A percentile compares a stretch with the other conserved stretches of the same genome.
phyloP scores from a whole-genome alignment of 2,797 vertebrate species.

The Peromyscus attwateri region DNA sequence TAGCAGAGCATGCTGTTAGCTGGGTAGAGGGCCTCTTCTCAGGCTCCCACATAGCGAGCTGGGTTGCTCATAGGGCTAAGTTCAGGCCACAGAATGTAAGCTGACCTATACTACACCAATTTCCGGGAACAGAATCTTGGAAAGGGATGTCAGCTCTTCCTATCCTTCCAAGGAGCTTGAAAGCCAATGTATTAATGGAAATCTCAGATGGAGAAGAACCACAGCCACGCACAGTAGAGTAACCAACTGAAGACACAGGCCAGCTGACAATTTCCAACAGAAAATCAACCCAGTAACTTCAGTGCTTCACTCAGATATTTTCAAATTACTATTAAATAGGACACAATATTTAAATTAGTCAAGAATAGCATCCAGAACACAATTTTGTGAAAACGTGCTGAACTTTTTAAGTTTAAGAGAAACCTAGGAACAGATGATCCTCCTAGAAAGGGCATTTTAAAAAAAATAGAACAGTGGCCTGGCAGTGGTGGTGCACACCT shows the following conservation, averaged over 20 bases:
- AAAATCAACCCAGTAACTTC: neutral
- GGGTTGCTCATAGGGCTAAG: neutral
- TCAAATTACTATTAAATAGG: constrained; percentile 54
- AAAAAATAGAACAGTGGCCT: neutral
- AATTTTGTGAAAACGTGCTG: neutral
- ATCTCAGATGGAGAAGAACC: neutral
- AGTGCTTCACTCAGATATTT: neutral
- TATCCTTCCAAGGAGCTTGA: neutral
- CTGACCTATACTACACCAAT: neutral
- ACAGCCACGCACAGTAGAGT: neutral
- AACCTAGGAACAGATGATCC: constrained; percentile 25
- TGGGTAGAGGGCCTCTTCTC: neutral
- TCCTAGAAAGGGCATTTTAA: neutral
- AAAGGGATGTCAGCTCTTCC: neutral
- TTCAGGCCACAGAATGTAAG: neutral
- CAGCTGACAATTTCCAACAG: neutral
- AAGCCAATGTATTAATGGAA: neutral
- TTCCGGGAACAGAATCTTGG: neutral
- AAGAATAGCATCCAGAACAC: constrained; percentile 18
- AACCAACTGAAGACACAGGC: neutral
- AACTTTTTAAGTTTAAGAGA: constrained; percentile 15
- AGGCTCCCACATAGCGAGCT: neutral
- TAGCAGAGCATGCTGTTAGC: neutral
- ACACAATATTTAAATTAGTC: constrained; percentile 29
- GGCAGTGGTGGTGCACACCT: neutral